Evolutionary conservation across 1,140 invertebrate genomes (phyloP).

Genomic region (Episyrphus balteatus): DNA sequence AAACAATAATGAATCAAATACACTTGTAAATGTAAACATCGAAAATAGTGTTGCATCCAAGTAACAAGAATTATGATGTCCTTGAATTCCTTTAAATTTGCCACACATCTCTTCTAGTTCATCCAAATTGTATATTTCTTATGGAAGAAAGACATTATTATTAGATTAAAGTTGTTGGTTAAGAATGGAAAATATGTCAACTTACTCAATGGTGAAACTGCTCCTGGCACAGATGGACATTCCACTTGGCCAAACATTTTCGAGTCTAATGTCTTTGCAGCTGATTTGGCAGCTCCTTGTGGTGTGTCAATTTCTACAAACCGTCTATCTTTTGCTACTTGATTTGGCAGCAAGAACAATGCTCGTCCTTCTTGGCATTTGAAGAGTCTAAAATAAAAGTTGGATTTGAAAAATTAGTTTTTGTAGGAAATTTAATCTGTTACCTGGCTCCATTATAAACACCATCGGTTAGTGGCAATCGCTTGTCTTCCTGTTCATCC

Average conservation of each 20-base stretch:
- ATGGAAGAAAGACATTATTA: background rate
- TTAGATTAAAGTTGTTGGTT: background rate
- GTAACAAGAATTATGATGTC: constrained; percentile 97
- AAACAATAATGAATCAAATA: constrained; percentile 84
- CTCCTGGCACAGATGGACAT: constrained; percentile 65
- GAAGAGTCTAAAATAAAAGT: constrained; percentile 4
- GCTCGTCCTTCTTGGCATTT: constrained; percentile 42
- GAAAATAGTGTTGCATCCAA: constrained; percentile 91
- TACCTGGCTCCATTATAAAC: constrained; percentile 49
- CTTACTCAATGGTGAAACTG: constrained; percentile 61
- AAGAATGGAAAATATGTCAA: constrained; percentile 6
- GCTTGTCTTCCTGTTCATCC: constrained; percentile 52
- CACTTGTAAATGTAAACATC: constrained; percentile 93
- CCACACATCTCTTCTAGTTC: constrained; percentile 58
- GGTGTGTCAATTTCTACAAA: constrained; percentile 41
- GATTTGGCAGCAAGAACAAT: constrained; percentile 63
- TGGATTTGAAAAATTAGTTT: background rate
- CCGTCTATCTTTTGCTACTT: constrained; percentile 65
- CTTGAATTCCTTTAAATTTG: constrained; percentile 84
- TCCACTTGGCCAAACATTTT: constrained; percentile 43
- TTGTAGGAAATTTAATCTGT: background rate
- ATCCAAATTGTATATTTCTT: constrained; percentile 37
- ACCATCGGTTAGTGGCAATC: constrained; percentile 59
- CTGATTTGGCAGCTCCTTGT: constrained; percentile 2
- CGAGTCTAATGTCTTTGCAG: constrained; percentile 11